Evolutionary conservation across 2,888 invertebrate species (phyloP).

Genomic region (Antheraea assamensis): DNA sequence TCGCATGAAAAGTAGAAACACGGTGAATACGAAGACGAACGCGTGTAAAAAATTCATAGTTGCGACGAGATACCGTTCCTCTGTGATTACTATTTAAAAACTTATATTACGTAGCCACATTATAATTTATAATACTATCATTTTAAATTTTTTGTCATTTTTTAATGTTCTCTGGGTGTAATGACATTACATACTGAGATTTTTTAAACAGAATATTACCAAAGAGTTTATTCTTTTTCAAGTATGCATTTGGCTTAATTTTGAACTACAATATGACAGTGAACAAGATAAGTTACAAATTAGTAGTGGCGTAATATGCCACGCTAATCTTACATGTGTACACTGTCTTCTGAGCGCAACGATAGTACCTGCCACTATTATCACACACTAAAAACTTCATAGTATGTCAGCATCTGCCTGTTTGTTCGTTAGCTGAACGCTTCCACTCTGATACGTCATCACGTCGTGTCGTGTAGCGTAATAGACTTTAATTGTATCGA

Average conservation of each 20-base stretch:
- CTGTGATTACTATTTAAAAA: not conserved
- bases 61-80: not conserved
- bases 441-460: too few relatives aligned
- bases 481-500: not conserved
- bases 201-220: not conserved
- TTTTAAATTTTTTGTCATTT: not conserved
- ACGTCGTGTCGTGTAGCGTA: too few relatives aligned
- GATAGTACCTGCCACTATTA: too few relatives aligned
- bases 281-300: too few relatives aligned
- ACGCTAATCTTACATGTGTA: too few relatives aligned
- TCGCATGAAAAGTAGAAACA: slow-evolving; percentile 43
- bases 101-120: not conserved
- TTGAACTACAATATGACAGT: too few relatives aligned
- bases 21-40: slow-evolving; percentile 43
- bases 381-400: too few relatives aligned
- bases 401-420: too few relatives aligned
- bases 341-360: too few relatives aligned
- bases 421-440: too few relatives aligned
- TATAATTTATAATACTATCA: not conserved
- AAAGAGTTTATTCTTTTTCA: not conserved
- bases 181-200: not conserved
- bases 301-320: too few relatives aligned
- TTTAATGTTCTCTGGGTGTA: not conserved
- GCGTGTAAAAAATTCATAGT: slow-evolving; percentile 45
- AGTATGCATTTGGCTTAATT: not conserved